Evolutionary conservation across 2,113 vertebrate species (phyloP).

Genomic region (Oncorhynchus kisutch): DNA sequence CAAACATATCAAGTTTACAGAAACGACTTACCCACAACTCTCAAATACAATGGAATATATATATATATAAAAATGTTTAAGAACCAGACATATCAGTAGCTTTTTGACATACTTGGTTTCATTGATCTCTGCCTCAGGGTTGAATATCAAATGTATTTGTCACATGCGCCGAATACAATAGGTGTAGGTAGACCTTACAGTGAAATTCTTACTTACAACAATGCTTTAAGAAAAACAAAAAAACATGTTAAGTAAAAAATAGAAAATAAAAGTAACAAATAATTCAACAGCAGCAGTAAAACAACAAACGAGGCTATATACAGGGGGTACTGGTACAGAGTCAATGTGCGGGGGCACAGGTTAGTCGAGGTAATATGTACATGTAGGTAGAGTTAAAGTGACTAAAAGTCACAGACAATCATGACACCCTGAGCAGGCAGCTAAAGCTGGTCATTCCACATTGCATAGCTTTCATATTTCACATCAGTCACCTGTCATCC

Average conservation of each 20-base stretch:
- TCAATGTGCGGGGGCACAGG: too few species aligned
- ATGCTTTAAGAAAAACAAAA: too few species aligned
- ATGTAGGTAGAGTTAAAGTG: too few species aligned
- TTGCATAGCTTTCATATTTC: slow-evolving; percentile 60
- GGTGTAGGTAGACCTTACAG: too few species aligned
- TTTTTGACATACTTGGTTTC: neutral
- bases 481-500: slow-evolving; percentile 28
- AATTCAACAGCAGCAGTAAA: too few species aligned
- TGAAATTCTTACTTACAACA: too few species aligned
- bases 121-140: neutral
- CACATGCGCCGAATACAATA: too few species aligned
- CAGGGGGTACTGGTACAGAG: too few species aligned
- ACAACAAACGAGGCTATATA: too few species aligned
- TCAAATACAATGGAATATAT: neutral
- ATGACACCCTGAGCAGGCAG: slow-evolving; percentile 22
- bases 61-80: neutral
- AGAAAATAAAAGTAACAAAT: too few species aligned
- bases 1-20: neutral
- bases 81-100: neutral
- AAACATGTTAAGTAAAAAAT: too few species aligned
- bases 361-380: too few species aligned
- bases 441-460: slow-evolving; percentile 61
- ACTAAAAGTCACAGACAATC: neutral
- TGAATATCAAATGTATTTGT: neutral
- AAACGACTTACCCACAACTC: neutral